Evolutionary conservation across 2,888 invertebrate genomes (phyloP), one percentile per base, ranked within the genome.

Genomic region (Baccha elongata): DNA sequence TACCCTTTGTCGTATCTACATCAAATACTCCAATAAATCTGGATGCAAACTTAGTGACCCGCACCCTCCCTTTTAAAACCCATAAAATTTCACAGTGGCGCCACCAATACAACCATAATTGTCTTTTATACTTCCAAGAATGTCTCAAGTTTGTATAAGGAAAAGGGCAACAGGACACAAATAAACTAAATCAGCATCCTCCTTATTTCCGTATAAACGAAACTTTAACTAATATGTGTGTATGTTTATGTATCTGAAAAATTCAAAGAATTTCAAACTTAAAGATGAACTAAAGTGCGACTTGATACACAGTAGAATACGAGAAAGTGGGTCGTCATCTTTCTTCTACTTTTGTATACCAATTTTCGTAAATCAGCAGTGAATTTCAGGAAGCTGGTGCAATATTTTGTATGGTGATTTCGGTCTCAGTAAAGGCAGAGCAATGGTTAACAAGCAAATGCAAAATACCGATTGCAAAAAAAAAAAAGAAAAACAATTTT

Each of bases 311-410:
- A 46, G 21, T 35, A 1, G 52, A 32, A 10, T 3, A n/a, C n/a
- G 21, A 46, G 21, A 11, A 32, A 23, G 3, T 21, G 29, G 29
- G 15, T 37, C 21, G 55, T 55, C 37, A 13, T 55, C 2, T 8
- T 37, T 55, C 37, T 37, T 8, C 35, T 37, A 21, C 1, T 7
- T 8, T 13, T 55, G n/a, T n/a, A n/a, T n/a, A n/a, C n/a, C n/a
- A n/a, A n/a, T 55, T 55, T 55, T 19, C 13, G 21, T 21, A 37
- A 55, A 55, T 23, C 35, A 55, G 37, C 55, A 46, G 1, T 29
- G 37, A 65, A 65, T 37, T 55, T 46, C 29, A 58, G 46, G 55
- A 73, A 55, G 55, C 35, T 44, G 53, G 29, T 44, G 17, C 35
- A 52, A 72, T 72, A 55, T 73, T 69, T 55, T 35, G 23, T 35